These are phyloP conservation scores for Chrysolina haemoptera DNA, from an alignment of 2,888 invertebrate genomes.

Conservation along the genomic window DNA sequence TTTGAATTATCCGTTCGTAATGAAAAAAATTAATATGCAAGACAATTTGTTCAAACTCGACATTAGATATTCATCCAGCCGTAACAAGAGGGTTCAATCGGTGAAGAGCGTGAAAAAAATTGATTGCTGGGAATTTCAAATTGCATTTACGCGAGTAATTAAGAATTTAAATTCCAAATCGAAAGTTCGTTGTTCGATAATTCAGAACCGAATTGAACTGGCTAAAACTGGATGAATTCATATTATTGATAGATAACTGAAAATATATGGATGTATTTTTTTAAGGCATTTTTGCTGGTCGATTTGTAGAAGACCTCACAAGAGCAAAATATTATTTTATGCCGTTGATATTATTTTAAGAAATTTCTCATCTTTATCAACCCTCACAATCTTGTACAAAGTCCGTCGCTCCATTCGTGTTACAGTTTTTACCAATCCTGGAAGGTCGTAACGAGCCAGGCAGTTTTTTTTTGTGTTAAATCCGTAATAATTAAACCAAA, in stretches of 20 bases:
- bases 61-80: constrained; percentile 33
- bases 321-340: too few species aligned
- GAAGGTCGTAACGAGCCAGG: too few species aligned
- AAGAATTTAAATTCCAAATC: background rate
- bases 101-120: constrained; percentile 34
- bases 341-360: too few species aligned
- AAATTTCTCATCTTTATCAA: too few species aligned
- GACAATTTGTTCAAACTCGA: constrained; percentile 36
- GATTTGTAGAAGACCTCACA: too few species aligned
- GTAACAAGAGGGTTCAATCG: constrained; percentile 26
- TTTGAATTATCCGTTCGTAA: constrained; percentile 28
- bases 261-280: too few species aligned
- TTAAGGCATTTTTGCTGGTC: too few species aligned
- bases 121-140: constrained; percentile 9
- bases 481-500: constrained; percentile 12
- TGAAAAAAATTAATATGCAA: constrained; percentile 40
- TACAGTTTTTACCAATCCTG: too few species aligned
- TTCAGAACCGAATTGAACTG: background rate
- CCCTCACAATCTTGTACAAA: too few species aligned
- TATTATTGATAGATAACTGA: background rate
- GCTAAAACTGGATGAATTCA: background rate
- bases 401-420: too few species aligned
- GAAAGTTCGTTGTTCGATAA: background rate
- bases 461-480: background rate
- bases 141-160: background rate